Conservation (phyloP, 1,140 invertebrate species). For the Caenorhabditis inopinata region DNA sequence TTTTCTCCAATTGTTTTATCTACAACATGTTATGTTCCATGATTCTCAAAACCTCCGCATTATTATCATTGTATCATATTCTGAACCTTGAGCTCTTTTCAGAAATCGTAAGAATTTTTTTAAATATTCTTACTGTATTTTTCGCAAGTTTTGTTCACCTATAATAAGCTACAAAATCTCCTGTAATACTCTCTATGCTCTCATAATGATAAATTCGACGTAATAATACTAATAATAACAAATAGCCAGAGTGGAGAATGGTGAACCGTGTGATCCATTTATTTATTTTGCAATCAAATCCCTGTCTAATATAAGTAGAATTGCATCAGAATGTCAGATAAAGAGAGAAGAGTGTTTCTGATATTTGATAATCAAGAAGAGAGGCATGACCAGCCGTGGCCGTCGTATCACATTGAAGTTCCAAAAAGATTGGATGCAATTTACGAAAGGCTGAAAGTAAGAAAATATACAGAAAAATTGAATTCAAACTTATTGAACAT, state of each 20-base stretch:
- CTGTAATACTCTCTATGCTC: too few relatives aligned
- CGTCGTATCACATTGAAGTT: constrained; percentile 9
- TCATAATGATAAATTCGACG: too few relatives aligned
- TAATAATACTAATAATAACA: too few relatives aligned
- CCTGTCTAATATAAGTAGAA: too few relatives aligned
- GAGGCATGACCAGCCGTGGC: background rate
- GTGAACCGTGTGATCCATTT: too few relatives aligned
- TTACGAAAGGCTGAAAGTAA: background rate
- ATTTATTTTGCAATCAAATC: too few relatives aligned
- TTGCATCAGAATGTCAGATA: background rate
- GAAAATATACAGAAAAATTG: background rate
- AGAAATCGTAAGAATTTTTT: background rate
- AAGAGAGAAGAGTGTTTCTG: background rate
- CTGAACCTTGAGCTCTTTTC: background rate
- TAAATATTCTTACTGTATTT: background rate
- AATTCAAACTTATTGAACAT: too few relatives aligned
- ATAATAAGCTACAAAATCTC: too few relatives aligned
- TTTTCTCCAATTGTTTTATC: too few relatives aligned
- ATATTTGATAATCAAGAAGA: background rate
- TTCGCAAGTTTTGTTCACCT: too few relatives aligned
- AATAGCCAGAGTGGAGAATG: too few relatives aligned
- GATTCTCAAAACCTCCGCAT: background rate
- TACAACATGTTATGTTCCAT: background rate
- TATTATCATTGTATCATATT: background rate
- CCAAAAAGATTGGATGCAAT: background rate